Percentiles rank a stretch among this genome's conserved stretches.
These are phyloP conservation scores for Alosa alosa DNA, from an alignment of 2,113 vertebrate species.

Conservation along the genomic window DNA sequence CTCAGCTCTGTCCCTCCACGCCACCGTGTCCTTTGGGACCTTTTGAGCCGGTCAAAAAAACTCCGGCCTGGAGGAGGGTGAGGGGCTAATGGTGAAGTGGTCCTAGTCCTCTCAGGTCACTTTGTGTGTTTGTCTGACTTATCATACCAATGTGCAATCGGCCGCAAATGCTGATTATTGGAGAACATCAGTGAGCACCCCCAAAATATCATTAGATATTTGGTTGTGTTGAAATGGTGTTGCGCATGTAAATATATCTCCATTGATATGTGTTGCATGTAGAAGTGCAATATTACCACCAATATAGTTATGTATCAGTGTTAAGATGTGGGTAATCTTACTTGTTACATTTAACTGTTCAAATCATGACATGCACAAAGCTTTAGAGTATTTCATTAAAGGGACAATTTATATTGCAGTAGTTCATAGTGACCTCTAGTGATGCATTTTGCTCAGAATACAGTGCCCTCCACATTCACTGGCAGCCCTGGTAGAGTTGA, in stretches of 20 bases:
- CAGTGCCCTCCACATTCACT: too few species aligned
- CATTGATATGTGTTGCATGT: not conserved
- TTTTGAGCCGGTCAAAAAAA: not conserved
- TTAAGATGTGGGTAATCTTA: not conserved
- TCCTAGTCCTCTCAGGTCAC: not conserved
- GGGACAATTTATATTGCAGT: not conserved
- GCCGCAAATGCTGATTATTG: not conserved
- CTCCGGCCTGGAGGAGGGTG: not conserved
- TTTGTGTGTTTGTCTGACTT: not conserved
- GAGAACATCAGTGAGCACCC: not conserved
- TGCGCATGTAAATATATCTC: too few species aligned
- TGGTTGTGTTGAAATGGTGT: not conserved
- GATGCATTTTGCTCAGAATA: not conserved
- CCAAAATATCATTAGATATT: not conserved
- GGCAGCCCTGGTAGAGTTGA: too few species aligned
- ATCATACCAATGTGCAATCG: not conserved
- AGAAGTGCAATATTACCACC: not conserved
- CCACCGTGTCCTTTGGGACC: not conserved
- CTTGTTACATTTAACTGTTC: not conserved
- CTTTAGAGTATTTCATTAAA: not conserved
- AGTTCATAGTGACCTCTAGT: constrained; percentile 12
- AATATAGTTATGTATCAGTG: not conserved
- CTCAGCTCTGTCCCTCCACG: not conserved
- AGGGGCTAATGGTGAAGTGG: too few species aligned
- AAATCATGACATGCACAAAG: not conserved